A percentile compares a stretch with the other conserved stretches of the same genome.
Evolutionary conservation across 2,888 invertebrate genomes (phyloP).

Genomic region (Xiphydria camelus): DNA sequence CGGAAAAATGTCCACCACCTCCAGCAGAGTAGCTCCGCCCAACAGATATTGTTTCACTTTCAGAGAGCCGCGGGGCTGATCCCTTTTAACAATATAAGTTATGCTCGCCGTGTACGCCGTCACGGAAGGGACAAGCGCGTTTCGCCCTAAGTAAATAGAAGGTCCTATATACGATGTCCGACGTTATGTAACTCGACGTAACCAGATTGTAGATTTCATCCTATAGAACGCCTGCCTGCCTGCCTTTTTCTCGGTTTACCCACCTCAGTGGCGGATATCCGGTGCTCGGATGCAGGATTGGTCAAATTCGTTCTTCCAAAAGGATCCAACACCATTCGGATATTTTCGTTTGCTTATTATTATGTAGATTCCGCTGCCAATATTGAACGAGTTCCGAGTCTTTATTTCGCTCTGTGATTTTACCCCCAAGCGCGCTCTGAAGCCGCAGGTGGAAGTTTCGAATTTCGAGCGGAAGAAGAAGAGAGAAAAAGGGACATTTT

Average conservation of each 20-base stretch:
- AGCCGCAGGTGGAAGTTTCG: no score
- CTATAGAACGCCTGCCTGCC: neutral
- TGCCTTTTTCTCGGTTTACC: constrained; percentile 17
- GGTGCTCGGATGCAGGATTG: constrained; percentile 18
- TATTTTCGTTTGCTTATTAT: no score
- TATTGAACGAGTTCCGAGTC: no score
- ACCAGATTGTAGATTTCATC: constrained; percentile 34
- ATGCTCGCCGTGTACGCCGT: neutral
- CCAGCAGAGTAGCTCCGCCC: no score
- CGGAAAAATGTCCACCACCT: no score
- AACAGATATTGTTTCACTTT: no score
- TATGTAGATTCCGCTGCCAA: no score
- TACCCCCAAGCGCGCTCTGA: no score
- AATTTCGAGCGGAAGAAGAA: no score
- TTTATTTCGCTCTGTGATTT: no score
- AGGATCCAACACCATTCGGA: no score
- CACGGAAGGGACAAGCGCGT: constrained; percentile 24
- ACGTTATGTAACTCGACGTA: constrained; percentile 38
- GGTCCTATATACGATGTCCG: constrained; percentile 18
- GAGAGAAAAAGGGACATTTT: no score
- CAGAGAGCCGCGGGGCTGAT: neutral
- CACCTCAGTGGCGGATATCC: constrained; percentile 24
- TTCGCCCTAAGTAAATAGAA: constrained; percentile 38
- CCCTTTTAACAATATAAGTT: neutral
- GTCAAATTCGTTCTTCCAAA: constrained; percentile 13